Evolutionary conservation across 1,140 invertebrate species (phyloP).

Genomic region (Catajapyx aquilonaris): DNA sequence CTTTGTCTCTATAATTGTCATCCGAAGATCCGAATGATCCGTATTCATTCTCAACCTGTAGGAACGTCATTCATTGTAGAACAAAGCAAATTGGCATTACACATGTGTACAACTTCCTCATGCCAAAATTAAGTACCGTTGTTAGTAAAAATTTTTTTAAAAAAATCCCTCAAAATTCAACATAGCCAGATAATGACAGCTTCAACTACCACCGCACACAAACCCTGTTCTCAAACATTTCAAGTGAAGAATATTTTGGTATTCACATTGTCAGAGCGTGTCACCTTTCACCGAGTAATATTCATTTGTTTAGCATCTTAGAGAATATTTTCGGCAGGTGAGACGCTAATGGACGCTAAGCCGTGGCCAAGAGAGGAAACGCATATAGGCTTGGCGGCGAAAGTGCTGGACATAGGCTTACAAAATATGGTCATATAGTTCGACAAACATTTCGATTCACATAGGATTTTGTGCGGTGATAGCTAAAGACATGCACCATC

Average conservation of each 20-base stretch:
- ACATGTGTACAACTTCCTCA: too few relatives aligned
- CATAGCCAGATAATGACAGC: neutral
- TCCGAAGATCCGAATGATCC: slow-evolving; percentile 17
- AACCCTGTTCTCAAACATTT: neutral
- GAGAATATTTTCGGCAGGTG: too few relatives aligned
- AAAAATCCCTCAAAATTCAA: neutral
- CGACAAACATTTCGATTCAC: neutral
- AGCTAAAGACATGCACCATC: too few relatives aligned
- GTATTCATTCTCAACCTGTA: slow-evolving; percentile 36
- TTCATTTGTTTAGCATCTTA: too few relatives aligned
- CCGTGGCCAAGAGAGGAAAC: too few relatives aligned
- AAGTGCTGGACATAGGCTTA: neutral
- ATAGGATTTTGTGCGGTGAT: neutral
- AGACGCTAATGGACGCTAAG: too few relatives aligned
- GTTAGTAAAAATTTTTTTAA: neutral
- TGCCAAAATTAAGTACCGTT: too few relatives aligned
- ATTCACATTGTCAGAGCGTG: too few relatives aligned
- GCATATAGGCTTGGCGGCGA: neutral
- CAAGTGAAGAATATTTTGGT: neutral
- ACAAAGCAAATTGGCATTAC: neutral
- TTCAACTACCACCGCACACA: neutral
- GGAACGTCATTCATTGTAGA: neutral
- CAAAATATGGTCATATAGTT: neutral
- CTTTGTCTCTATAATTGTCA: slow-evolving; percentile 14
- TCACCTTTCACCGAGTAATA: too few relatives aligned